Evolutionary conservation across 2,888 invertebrate genomes (phyloP).

Genomic region (Amphipoea lucens): DNA sequence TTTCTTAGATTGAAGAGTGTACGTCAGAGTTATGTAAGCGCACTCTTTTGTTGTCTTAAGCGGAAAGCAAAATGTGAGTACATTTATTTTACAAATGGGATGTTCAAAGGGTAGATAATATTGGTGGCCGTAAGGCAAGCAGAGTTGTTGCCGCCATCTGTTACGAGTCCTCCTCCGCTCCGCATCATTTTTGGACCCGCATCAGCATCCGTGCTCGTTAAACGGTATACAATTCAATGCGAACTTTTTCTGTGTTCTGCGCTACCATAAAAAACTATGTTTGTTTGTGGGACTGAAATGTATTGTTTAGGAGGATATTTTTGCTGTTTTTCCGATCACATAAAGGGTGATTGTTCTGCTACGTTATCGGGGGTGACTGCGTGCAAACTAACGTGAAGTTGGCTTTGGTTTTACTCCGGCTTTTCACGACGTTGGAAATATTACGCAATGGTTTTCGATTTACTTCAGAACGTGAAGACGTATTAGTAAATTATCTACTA

Average conservation of each 20-base stretch:
- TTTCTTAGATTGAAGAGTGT: background rate
- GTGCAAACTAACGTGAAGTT: background rate
- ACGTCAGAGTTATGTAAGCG: background rate
- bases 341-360: background rate
- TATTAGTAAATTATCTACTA: background rate
- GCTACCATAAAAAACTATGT: conserved; percentile 15
- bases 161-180: conserved; percentile 10
- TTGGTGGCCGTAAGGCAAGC: conserved; percentile 2
- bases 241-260: conserved; percentile 24
- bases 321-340: conserved; percentile 1
- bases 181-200: conserved; percentile 19
- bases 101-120: conserved; percentile 6
- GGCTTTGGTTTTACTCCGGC: background rate
- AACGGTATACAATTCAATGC: conserved; percentile 34
- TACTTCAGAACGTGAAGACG: background rate
- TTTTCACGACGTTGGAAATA: background rate
- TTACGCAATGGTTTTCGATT: too few species aligned
- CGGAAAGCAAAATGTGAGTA: background rate
- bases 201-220: conserved; percentile 26
- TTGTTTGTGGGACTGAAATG: conserved; percentile 20
- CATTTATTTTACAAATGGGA: conserved; percentile 19
- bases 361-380: background rate
- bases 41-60: background rate
- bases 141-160: conserved; percentile 32
- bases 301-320: conserved; percentile 16